Evolutionary conservation across 2,888 invertebrate genomes (phyloP).

Genomic region (Callosobruchus maculatus): DNA sequence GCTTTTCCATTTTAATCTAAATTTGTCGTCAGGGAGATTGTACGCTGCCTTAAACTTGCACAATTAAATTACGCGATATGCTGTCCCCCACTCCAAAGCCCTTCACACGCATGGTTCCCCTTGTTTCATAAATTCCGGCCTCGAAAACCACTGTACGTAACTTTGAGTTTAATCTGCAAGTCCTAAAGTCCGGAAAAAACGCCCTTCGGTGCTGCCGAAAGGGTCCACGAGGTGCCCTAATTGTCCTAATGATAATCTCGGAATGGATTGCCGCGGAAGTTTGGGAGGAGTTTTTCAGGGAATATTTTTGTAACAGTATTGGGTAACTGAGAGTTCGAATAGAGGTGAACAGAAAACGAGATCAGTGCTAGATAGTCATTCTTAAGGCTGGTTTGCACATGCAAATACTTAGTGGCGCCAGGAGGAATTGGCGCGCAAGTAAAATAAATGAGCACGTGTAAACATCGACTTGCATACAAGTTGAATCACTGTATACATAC

Average conservation of each 20-base stretch:
- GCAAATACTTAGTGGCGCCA: no score
- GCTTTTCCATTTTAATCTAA: not conserved
- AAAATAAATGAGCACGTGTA: no score
- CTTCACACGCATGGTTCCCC: not conserved
- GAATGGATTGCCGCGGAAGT: not conserved
- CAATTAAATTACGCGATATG: not conserved
- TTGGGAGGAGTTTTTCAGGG: not conserved
- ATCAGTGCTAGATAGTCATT: no score
- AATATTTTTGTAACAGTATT: not conserved
- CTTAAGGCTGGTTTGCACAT: no score
- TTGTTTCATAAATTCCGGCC: not conserved
- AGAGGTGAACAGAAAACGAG: no score
- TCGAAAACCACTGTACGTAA: not conserved
- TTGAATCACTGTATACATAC: no score
- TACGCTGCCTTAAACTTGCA: not conserved
- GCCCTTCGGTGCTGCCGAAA: not conserved
- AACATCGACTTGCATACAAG: no score
- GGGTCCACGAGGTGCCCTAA: not conserved
- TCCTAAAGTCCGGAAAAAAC: not conserved
- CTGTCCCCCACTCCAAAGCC: not conserved
- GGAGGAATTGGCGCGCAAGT: no score
- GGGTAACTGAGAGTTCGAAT: no score
- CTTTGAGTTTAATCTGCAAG: not conserved
- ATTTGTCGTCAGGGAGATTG: not conserved
- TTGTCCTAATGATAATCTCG: not conserved